A percentile compares a stretch with the other conserved stretches of the same genome.
Conservation (phyloP, 2,888 invertebrate species). For the Polia nebulosa region DNA sequence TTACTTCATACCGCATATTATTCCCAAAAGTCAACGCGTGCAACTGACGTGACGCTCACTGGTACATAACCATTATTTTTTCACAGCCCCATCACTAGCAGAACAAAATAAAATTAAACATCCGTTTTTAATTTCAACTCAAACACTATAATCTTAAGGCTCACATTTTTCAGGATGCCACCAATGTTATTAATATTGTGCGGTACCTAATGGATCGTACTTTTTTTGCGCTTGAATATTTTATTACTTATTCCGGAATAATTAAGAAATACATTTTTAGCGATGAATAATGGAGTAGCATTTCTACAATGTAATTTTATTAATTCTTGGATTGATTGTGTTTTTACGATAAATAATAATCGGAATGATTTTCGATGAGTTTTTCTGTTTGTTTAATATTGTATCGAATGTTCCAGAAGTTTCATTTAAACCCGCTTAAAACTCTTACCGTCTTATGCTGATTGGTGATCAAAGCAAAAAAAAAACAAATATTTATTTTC, state of each 20-base stretch:
- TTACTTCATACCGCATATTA: conserved; percentile 48
- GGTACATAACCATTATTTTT: conserved; percentile 77
- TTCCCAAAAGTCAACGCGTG: conserved; percentile 68
- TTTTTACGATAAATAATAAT: too few species aligned
- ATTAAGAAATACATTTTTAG: conserved; percentile 44
- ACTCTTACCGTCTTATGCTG: too few species aligned
- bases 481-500: too few species aligned
- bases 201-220: conserved; percentile 60
- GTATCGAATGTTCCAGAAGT: too few species aligned
- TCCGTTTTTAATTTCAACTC: conserved; percentile 59
- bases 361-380: too few species aligned
- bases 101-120: conserved; percentile 70
- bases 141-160: conserved; percentile 44
- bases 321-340: conserved; percentile 22
- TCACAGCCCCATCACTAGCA: conserved; percentile 74
- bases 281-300: conserved; percentile 38
- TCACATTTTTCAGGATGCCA: conserved; percentile 32
- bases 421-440: too few species aligned
- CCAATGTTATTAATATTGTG: conserved; percentile 62
- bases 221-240: conserved; percentile 65
- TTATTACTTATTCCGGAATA: conserved; percentile 53
- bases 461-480: too few species aligned
- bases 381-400: too few species aligned
- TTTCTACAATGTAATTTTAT: background rate
- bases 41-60: conserved; percentile 74